Evolutionary conservation across 2,888 invertebrate species (phyloP).

Genomic region (Coelinius sp.): DNA sequence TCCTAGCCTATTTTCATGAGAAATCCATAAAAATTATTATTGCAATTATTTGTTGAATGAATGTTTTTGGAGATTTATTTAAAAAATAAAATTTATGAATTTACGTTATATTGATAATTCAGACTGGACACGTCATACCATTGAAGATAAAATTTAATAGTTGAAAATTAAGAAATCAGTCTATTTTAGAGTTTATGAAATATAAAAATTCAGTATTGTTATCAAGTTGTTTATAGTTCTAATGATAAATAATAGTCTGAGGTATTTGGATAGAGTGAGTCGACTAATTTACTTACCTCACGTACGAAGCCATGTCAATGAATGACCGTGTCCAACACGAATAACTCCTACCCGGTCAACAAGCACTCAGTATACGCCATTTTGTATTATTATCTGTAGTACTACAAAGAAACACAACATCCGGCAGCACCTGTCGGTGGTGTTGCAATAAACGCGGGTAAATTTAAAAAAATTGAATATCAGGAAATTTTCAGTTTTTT

Average conservation of each 20-base stretch:
- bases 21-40: no score
- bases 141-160: background rate
- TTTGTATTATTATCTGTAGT: background rate
- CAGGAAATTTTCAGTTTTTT: no score
- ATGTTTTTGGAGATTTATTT: background rate
- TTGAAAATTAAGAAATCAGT: background rate
- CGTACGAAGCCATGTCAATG: constrained; percentile 8
- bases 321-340: background rate
- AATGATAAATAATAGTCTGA: background rate
- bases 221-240: background rate
- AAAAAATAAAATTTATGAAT: background rate
- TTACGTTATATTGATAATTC: background rate
- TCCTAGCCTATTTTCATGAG: constrained; percentile 49
- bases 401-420: background rate
- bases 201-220: background rate
- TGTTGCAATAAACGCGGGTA: no score
- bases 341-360: background rate
- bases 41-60: background rate
- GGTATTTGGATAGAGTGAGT: background rate
- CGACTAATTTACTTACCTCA: background rate
- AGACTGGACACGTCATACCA: background rate
- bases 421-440: background rate
- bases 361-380: background rate
- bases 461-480: no score
- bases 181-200: background rate